Base-by-base conservation (phyloP, 2,888 invertebrate species). In the Cepaea hortensis region DNA sequence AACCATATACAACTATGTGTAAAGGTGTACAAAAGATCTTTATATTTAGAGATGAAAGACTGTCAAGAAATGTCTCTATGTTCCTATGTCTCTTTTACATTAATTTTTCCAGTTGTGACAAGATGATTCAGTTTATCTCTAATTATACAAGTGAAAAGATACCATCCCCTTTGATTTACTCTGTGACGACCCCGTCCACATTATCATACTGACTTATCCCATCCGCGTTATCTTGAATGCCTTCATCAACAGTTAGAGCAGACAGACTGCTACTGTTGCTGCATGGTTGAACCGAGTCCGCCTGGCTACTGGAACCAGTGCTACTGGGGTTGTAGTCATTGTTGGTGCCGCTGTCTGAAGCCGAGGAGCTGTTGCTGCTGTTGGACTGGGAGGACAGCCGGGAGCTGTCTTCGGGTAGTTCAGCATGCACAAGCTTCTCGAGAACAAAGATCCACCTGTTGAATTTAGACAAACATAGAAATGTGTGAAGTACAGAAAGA, bases 361-460 rank as follows among this genome's bases (percentile, higher is more conserved):
- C 84, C 65, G 88, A 89, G 61, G 87, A 88, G 76, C 75, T 73
- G 46, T 88, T 85, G 68, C 89, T 89, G 81, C 84, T 84, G 73
- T 85, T 89, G 77, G 90, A 89, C 55, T 87, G 85, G 5, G 89
- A 88, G 4, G 90, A 90, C 46, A 87, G 79, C 20, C 89, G 86
- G 61, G 87, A 82, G 7, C 82, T 88, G 46, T 90, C 88, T 61
- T 89, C 88, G 7, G 93, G 93, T 3, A 93, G 84, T 85, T 93
- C 90, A 6, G 91, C 87, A 35, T 86, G 77, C 3, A 91, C 91
- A 82, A 92, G 88, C 81, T 92, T 92, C 65, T 90, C 90, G 70
- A 93, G 85, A 13, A 91, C 94, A 89, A 94, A 91, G 80, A 95
- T 92, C 95, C 95, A 96, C 90, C 95, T 95, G 91, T 15, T 90